A percentile compares a stretch with the other conserved stretches of the same genome.
Evolutionary conservation across 1,140 invertebrate genomes (phyloP).

Genomic region (Orius laevigatus): DNA sequence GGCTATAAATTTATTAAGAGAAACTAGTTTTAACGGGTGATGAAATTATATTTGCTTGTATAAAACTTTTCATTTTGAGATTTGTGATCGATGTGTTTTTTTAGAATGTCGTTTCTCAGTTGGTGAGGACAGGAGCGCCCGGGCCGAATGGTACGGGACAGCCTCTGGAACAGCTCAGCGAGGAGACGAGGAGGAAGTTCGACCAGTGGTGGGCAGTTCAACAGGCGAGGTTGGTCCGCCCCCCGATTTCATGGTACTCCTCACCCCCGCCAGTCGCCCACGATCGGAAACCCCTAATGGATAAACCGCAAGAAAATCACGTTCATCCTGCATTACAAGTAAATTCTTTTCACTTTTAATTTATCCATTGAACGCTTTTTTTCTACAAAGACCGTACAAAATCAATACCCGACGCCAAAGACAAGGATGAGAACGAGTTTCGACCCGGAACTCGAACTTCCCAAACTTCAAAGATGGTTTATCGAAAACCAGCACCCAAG

Average conservation of each 20-base stretch:
- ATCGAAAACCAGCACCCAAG: constrained; percentile 89
- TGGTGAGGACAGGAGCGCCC: constrained; percentile 23
- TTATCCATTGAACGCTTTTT: neutral
- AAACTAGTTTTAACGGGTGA: no score
- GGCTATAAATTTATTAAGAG: no score
- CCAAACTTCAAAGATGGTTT: constrained; percentile 89
- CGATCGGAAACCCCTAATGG: constrained; percentile 6
- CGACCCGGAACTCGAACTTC: constrained; percentile 88
- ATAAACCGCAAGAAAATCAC: constrained; percentile 16
- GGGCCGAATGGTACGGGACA: constrained; percentile 27
- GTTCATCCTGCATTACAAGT: constrained; percentile 22
- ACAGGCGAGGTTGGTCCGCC: constrained; percentile 15
- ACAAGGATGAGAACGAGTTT: constrained; percentile 83
- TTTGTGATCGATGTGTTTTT: no score
- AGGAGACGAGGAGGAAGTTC: constrained; percentile 21
- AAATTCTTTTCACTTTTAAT: neutral
- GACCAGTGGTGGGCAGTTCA: constrained; percentile 22
- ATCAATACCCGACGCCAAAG: constrained; percentile 64
- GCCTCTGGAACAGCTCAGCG: constrained; percentile 33
- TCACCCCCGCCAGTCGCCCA: constrained; percentile 15
- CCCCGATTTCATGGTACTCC: constrained; percentile 17
- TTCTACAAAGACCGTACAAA: constrained; percentile 42
- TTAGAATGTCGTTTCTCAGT: constrained; percentile 57
- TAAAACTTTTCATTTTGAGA: no score
- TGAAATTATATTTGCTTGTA: no score